Conservation (phyloP, 2,113 vertebrate species). For the Hemiprocne comata region DNA sequence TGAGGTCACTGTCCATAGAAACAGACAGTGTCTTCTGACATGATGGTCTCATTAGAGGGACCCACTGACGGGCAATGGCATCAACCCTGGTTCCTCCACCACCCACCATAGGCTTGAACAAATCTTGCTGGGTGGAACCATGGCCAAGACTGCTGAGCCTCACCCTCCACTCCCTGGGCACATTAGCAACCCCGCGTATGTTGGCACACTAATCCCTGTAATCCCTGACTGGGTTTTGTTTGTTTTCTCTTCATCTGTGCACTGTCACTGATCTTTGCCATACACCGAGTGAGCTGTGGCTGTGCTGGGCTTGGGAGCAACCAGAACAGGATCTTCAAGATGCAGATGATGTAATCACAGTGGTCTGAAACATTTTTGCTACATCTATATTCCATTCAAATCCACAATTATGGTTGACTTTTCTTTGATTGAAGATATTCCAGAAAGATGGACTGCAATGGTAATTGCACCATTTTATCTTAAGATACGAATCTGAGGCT, state of each 20-base stretch:
- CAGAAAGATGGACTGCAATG: conserved; percentile 72
- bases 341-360: conserved; percentile 71
- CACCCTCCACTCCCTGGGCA: neutral
- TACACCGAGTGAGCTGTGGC: neutral
- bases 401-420: conserved; percentile 76
- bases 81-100: neutral
- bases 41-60: neutral
- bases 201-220: neutral
- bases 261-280: neutral
- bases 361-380: conserved; percentile 68
- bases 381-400: conserved; percentile 64
- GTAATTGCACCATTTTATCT: conserved; percentile 72
- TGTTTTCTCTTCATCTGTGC: conserved; percentile 41
- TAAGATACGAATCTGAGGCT: conserved; percentile 64
- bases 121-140: neutral
- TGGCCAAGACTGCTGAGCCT: neutral
- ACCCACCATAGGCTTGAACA: neutral
- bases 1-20: neutral
- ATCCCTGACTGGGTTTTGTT: neutral
- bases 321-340: neutral
- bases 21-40: neutral
- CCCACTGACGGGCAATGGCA: neutral
- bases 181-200: neutral
- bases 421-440: conserved; percentile 75
- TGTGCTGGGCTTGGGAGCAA: neutral